Conservation (phyloP, 2,888 invertebrate species). For the Metopia argyrocephala region DNA sequence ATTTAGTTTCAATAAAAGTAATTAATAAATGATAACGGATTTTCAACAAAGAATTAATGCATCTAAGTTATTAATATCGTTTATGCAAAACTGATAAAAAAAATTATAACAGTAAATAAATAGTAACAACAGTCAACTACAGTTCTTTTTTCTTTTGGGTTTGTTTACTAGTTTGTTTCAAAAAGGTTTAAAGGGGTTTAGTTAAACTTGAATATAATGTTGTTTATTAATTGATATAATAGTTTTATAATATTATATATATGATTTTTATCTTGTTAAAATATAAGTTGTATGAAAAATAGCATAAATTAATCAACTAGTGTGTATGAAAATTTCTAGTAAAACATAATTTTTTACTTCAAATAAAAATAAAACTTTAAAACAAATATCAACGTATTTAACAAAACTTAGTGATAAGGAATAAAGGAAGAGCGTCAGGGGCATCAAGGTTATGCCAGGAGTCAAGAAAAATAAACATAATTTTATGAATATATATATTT, state of each 20-base stretch:
- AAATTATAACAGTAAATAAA: conserved; percentile 54
- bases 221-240: conserved; percentile 34
- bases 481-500: neutral
- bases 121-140: conserved; percentile 76
- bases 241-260: conserved; percentile 34
- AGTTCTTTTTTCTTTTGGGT: conserved; percentile 69
- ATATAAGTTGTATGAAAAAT: conserved; percentile 61
- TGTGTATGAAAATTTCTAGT: conserved; percentile 62
- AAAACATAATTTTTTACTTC: conserved; percentile 45
- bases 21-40: conserved; percentile 58
- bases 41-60: conserved; percentile 62
- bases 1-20: conserved; percentile 44
- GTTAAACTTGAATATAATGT: conserved; percentile 36
- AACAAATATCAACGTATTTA: conserved; percentile 60
- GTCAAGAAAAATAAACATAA: conserved; percentile 62
- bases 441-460: conserved; percentile 46
- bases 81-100: conserved; percentile 60
- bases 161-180: conserved; percentile 61
- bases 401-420: conserved; percentile 55
- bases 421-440: conserved; percentile 25
- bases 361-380: conserved; percentile 25
- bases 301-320: conserved; percentile 64
- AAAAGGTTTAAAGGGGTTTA: conserved; percentile 32
- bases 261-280: conserved; percentile 69
- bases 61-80: conserved; percentile 63